Percentiles rank a stretch among this genome's conserved stretches.
These are phyloP conservation scores for Eublepharis macularius DNA, from an alignment of 2,113 vertebrate species.

Conservation along the genomic window DNA sequence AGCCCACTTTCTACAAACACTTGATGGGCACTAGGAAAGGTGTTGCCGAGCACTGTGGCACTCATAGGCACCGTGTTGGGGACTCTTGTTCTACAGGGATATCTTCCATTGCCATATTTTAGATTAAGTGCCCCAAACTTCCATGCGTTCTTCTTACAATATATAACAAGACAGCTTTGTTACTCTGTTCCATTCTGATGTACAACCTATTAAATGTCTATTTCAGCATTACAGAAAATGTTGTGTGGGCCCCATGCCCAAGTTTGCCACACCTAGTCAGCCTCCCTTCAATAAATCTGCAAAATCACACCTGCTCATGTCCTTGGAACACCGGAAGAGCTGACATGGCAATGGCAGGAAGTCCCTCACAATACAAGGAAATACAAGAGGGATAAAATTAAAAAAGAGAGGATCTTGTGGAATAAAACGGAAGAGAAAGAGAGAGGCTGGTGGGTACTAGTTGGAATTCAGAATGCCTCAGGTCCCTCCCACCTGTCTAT, in stretches of 20 bases:
- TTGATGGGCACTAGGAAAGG: no score
- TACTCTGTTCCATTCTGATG: background rate
- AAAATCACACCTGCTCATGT: background rate
- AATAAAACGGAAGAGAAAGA: background rate
- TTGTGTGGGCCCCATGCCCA: background rate
- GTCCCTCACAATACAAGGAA: background rate
- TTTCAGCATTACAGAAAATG: background rate
- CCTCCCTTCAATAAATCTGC: background rate
- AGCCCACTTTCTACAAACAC: no score
- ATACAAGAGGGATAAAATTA: background rate
- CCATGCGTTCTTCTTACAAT: conserved; percentile 2
- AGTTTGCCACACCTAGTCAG: background rate
- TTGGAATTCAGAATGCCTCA: background rate
- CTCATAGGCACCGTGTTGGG: no score
- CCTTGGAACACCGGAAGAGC: background rate
- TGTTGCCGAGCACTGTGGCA: no score
- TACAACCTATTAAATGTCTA: background rate
- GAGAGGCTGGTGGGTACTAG: background rate
- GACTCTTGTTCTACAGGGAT: no score
- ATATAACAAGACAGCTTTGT: background rate
- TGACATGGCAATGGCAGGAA: background rate
- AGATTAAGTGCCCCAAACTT: no score
- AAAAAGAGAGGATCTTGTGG: background rate
- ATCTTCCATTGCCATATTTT: no score
- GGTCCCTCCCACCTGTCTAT: background rate